Base-by-base conservation (phyloP, 2,113 vertebrate species). In the Chinchilla lanigera region DNA sequence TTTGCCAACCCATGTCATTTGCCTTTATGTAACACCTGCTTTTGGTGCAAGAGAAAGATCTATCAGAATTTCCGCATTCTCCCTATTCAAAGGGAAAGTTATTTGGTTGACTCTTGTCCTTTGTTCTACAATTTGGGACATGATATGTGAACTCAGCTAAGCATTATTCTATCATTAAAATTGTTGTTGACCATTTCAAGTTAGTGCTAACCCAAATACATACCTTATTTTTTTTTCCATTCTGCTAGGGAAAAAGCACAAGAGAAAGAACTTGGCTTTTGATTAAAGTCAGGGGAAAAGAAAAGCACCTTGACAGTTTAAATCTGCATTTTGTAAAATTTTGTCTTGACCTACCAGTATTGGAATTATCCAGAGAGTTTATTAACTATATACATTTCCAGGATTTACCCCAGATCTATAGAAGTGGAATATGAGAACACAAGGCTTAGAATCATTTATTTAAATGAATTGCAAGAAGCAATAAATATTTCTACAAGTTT, bases 1-100 rank as follows among this genome's bases (percentile, higher is more conserved):
- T 50, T 56, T 82, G 94, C 92, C 65, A 71, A 41, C 35, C 63
- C 28, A 38, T 63, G 38, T 14, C 58, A 52, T 93, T 88, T 52
- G 38, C 50, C 91, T 58, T 95, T 65, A 93, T 86, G 52, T 58
- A 96, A 73, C 71, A 96, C 58, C 84, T 97, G 92, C 86, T 96
- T 96, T 95, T 80, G 67, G 28, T 95, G 28, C 58, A 75, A 63
- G 14, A 63, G 90, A 93, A 93, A 38, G 5, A n/a, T 80, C 78
- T 96, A 30, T 96, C 88, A 89, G 47, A 88, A 95, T 80, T 94
- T 86, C 65, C 80, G n/a, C 89, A 58, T 94, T 96, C 38, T 38
- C 30, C 24, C 41, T 93, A 54, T 89, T 89, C 80, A 88, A 41
- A 71, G 54, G 63, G 52, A 93, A 26, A 61, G 54, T 83, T n/a